Base-by-base conservation (phyloP, 2,888 invertebrate genomes). In the Sinohyriopsis cumingii region DNA sequence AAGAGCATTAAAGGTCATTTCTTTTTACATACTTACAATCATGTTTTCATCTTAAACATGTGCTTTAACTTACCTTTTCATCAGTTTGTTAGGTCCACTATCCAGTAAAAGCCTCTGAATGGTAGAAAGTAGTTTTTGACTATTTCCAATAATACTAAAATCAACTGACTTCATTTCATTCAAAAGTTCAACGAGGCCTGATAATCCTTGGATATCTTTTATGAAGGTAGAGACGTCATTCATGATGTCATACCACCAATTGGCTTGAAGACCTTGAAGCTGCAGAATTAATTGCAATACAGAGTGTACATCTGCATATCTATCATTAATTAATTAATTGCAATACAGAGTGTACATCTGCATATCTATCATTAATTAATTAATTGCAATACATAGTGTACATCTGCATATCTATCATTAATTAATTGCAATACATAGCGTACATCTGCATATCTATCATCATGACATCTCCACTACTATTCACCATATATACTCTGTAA, bases 61-160 rank as follows among this genome's bases (percentile, higher is more conserved):
- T 15, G 15, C 45, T 45, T 45, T 45, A 45, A 45, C 45, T 25
- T 73, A 85, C 85, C 78, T 82, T 61, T 75, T 63, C 55, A 81
- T 75, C 3, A 85, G 45, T 7, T 68, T 73, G 24, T 84, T 82
- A n/a, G 84, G 84, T 33, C 78, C 76, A 55, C 73, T 79, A 63
- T 80, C 78, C n/a, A 73, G 67, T 28, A 85, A 64, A 24, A 84
- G 68, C 28, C 68, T 67, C 72, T 85, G 82, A 7, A 83, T 9
- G 19, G 77, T 73, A 3, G 67, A 63, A 45, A 83, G 63, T 2
- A 81, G 28, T 22, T 76, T 71, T 28, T 57, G 55, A 65, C 69
- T 59, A 7, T 72, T 24, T 24, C 63, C 65, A 18, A 78, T 56
- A 25, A 67, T 75, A 19, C 61, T 55, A 1, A 78, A 60, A 60